A percentile compares a stretch with the other conserved stretches of the same genome.
Evolutionary conservation across 2,888 invertebrate genomes (phyloP).

Genomic region (Pristionchus entomophagus): DNA sequence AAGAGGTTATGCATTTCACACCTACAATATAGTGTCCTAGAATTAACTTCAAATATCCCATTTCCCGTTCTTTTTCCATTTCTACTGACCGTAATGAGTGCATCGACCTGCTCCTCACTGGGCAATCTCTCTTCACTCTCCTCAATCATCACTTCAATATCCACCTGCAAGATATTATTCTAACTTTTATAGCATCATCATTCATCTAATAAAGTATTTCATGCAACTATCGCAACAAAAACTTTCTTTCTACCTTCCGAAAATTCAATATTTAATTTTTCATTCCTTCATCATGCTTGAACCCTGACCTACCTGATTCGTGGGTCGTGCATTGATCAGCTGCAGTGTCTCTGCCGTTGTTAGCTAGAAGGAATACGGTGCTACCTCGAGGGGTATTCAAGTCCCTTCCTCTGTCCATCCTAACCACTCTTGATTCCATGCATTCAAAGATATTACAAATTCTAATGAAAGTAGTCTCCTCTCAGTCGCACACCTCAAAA

Average conservation of each 20-base stretch:
- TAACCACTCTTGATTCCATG: too few species aligned
- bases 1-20: too few species aligned
- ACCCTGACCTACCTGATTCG: conserved; percentile 37
- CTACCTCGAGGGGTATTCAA: too few species aligned
- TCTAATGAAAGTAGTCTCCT: too few species aligned
- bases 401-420: not conserved
- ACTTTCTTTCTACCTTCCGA: too few species aligned
- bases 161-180: not conserved
- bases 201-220: not conserved
- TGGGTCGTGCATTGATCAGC: conserved; percentile 60
- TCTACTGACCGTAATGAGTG: conserved; percentile 2
- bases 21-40: too few species aligned
- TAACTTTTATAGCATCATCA: not conserved
- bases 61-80: not conserved
- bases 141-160: conserved; percentile 63
- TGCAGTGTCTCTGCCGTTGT: conserved; percentile 61
- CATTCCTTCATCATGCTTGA: too few species aligned
- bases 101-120: conserved; percentile 55
- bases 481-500: too few species aligned
- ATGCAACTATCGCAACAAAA: too few species aligned
- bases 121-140: conserved; percentile 63
- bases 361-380: conserved; percentile 49
- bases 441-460: not conserved
- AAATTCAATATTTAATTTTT: too few species aligned
- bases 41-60: too few species aligned